Conservation (phyloP, 2,888 invertebrate genomes). For the Ophion slaviceki region DNA sequence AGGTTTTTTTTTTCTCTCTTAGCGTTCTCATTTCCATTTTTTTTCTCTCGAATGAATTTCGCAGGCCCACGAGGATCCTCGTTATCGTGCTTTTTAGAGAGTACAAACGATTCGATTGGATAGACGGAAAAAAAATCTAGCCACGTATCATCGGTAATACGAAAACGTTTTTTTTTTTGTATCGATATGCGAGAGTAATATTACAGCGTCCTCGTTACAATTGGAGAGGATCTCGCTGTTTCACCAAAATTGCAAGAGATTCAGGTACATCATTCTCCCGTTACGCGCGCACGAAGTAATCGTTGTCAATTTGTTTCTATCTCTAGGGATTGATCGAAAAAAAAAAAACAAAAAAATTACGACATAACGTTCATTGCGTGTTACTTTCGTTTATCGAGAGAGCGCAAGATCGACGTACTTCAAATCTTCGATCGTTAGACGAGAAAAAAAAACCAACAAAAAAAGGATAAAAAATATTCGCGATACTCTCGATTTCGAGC, state of each 20-base stretch:
- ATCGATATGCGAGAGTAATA: slow-evolving; percentile 48
- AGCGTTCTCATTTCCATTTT: background rate
- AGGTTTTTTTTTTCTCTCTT: background rate
- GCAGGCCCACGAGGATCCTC: slow-evolving; percentile 59
- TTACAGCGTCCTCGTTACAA: slow-evolving; percentile 8
- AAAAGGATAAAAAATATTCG: slow-evolving; percentile 6
- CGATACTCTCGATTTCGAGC: slow-evolving; percentile 44
- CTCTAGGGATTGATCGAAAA: slow-evolving; percentile 10
- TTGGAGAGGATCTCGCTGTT: slow-evolving; percentile 52
- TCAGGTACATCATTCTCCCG: slow-evolving; percentile 76
- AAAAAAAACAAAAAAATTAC: background rate
- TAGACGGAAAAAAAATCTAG: slow-evolving; percentile 25
- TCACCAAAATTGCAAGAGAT: slow-evolving; percentile 68
- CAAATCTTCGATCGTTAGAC: slow-evolving; percentile 11
- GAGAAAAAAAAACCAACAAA: slow-evolving; percentile 1
- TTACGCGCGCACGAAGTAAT: slow-evolving; percentile 67
- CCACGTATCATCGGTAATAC: background rate
- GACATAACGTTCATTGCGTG: background rate
- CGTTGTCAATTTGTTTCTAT: slow-evolving; percentile 59
- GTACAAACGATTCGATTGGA: slow-evolving; percentile 20
- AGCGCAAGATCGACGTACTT: slow-evolving; percentile 58
- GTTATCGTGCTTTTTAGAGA: slow-evolving; percentile 31
- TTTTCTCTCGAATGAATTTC: slow-evolving; percentile 13
- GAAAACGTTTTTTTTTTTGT: slow-evolving; percentile 6
- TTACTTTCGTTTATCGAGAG: slow-evolving; percentile 22